Evolutionary conservation across 2,888 invertebrate species (phyloP), one percentile per base, ranked within the genome.

Genomic region (Diogma glabrata): DNA sequence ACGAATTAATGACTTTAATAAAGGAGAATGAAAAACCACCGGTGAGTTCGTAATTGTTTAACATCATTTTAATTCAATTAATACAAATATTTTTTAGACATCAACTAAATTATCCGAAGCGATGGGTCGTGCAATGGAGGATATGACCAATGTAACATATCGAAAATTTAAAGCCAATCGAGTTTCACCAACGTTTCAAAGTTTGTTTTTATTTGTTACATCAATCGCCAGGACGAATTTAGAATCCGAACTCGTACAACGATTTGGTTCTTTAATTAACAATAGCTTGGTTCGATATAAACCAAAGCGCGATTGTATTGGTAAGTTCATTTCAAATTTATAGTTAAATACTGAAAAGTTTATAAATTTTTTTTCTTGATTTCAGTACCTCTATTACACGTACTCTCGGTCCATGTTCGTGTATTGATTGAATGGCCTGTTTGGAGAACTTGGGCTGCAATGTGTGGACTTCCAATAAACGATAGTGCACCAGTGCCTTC

Each of bases 61-160:
- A 20, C 28, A 51, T 38, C 33, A 47, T 48, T 48, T 51, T 51
- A 38, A n/a, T n/a, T n/a, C n/a, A n/a, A n/a, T n/a, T n/a, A n/a
- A n/a, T n/a, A n/a, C n/a, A n/a, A n/a, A n/a, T n/a, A n/a, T n/a
- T n/a, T 60, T 60, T 14, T 63, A 85, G 84, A 75, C 75, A 50
- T 75, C 79, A 12, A 82, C 84, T 47, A 82, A 79, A 60, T 74
- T 93, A 56, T 82, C 87, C 1, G 87, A 90, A 64, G 91, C 92
- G 49, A 87, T 94, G 79, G 87, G 86, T 40, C 88, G 88, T 63
- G 85, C 89, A 22, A 93, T 94, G 90, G 91, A 92, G 64, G 91
- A 92, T 69, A 88, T 95, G 82, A 89, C 91, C 6, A 84, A 84
- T 62, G 84, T 85, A 57, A 91, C 93, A 4, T 84, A 86, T 64